These are phyloP conservation scores for Maccullochella peelii DNA, from an alignment of 2,113 vertebrate genomes.

Conservation along the genomic window DNA sequence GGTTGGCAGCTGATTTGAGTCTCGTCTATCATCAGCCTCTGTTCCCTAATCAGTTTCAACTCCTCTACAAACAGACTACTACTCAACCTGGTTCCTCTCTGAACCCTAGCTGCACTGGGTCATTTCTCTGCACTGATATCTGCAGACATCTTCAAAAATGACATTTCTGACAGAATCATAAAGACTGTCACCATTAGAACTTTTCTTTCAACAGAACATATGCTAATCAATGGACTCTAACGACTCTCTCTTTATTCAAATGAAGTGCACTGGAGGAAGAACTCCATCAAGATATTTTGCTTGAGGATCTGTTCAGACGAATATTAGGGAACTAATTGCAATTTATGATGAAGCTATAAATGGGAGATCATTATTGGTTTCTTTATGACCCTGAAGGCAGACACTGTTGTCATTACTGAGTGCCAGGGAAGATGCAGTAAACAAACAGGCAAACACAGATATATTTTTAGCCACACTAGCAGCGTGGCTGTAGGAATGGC, in stretches of 20 bases:
- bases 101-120: no score
- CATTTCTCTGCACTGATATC: background rate
- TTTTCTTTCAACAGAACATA: background rate
- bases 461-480: no score
- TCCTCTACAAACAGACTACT: background rate
- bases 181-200: background rate
- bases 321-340: background rate
- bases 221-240: background rate
- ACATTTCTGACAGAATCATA: no score
- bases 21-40: background rate
- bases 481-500: no score
- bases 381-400: no score
- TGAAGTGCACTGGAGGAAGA: background rate
- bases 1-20: no score
- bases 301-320: background rate
- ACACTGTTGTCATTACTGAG: no score
- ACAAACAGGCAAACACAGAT: no score
- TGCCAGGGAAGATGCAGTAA: no score
- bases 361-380: background rate
- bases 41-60: background rate
- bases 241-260: background rate
- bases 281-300: background rate
- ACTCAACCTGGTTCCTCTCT: no score
- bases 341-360: background rate
- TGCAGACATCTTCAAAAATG: background rate